Percentiles rank a stretch among this genome's conserved stretches.
Conservation (phyloP, 2,113 vertebrate genomes). For the Stomatorhinus ivindoensis region DNA sequence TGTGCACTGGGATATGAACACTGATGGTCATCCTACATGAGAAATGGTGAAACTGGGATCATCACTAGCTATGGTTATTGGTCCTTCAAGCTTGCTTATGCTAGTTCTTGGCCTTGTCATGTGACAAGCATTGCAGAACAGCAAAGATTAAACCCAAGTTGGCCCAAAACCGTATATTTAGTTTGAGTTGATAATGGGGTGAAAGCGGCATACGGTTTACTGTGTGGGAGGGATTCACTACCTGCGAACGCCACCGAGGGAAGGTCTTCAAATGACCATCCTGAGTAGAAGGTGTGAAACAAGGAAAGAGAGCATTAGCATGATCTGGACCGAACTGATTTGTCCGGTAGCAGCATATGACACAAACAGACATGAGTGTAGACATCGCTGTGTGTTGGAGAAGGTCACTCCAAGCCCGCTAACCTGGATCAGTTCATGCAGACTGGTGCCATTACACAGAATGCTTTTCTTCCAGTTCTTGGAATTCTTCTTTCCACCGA, state of each 20-base stretch:
- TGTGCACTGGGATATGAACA: neutral
- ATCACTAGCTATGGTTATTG: neutral
- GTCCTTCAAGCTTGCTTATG: neutral
- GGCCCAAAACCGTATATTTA: neutral
- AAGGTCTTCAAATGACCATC: neutral
- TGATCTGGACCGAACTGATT: neutral
- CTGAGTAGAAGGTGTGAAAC: neutral
- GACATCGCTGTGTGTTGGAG: neutral
- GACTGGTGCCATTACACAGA: slow-evolving; percentile 28
- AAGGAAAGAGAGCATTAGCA: neutral
- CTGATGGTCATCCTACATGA: neutral
- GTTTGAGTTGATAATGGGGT: neutral
- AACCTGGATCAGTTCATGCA: slow-evolving; percentile 50
- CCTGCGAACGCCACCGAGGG: neutral
- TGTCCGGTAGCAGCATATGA: neutral
- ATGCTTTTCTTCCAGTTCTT: slow-evolving; percentile 60
- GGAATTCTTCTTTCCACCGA: slow-evolving; percentile 27
- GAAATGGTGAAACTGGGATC: neutral
- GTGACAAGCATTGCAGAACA: neutral
- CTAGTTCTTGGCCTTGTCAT: neutral
- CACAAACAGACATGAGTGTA: neutral
- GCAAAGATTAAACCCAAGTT: neutral
- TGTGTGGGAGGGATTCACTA: neutral
- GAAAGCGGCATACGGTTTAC: neutral
- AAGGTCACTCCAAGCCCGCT: neutral